Evolutionary conservation across 2,797 vertebrate genomes (phyloP).

Genomic region (Falco rusticolus): DNA sequence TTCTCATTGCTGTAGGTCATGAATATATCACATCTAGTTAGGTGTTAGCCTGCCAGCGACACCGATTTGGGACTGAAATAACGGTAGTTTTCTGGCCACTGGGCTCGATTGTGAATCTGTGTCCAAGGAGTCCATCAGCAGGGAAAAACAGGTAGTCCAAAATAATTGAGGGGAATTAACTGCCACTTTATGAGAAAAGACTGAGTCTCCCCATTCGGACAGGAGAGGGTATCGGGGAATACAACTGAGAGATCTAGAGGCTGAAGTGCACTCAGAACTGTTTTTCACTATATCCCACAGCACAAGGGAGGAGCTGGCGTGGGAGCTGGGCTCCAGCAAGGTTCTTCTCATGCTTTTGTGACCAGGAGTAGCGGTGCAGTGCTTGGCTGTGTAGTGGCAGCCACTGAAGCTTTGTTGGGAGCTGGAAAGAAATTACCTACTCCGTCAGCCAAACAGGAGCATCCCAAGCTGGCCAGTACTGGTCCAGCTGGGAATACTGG

Average conservation of each 20-base stretch:
- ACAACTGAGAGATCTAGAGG: not conserved
- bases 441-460: not conserved
- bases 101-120: not conserved
- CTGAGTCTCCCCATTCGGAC: not conserved
- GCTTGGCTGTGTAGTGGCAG: not conserved
- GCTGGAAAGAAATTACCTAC: not conserved
- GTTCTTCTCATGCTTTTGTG: not conserved
- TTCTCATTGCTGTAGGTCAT: not conserved
- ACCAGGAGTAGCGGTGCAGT: not conserved
- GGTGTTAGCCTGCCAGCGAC: not conserved
- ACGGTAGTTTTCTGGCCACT: not conserved
- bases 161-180: not conserved
- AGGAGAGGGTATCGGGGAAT: not conserved
- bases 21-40: not conserved
- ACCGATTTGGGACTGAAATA: not conserved
- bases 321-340: not conserved
- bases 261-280: not conserved
- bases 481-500: not conserved
- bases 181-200: not conserved
- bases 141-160: not conserved
- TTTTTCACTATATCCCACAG: fast-evolving
- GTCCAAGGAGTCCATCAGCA: not conserved
- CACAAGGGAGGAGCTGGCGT: not conserved
- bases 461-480: not conserved
- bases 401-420: not conserved